A percentile compares a stretch with the other conserved stretches of the same genome.
Conservation (phyloP, 1,140 invertebrate species). For the Mylabris phalerata region DNA sequence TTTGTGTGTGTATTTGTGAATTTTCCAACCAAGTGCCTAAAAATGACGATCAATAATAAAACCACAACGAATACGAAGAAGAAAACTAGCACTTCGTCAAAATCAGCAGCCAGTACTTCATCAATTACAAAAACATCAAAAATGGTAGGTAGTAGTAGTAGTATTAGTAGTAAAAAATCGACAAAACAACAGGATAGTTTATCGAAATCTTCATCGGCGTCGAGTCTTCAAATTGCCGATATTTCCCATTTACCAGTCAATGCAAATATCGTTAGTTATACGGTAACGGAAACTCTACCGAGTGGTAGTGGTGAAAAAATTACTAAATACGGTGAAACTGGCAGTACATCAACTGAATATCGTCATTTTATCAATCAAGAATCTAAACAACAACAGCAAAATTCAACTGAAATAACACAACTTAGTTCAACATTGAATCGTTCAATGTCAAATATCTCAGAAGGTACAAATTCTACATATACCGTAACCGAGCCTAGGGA, state of each 20-base stretch:
- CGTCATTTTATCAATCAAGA: constrained; percentile 35
- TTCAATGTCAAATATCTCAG: constrained; percentile 33
- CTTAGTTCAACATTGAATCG: constrained; percentile 36
- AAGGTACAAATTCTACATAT: constrained; percentile 33
- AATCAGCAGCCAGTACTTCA: constrained; percentile 21
- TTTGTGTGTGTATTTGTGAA: constrained; percentile 5
- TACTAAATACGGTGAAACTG: constrained; percentile 36
- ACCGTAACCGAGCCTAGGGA: constrained; percentile 41
- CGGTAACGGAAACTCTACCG: constrained; percentile 36
- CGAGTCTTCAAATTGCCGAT: constrained; percentile 39
- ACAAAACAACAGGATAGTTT: constrained; percentile 18
- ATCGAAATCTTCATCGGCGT: constrained; percentile 36
- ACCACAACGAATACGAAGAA: constrained; percentile 30
- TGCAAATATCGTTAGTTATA: constrained; percentile 34
- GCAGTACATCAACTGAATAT: constrained; percentile 36
- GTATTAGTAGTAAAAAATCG: neutral
- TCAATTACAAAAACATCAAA: constrained; percentile 23
- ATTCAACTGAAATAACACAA: constrained; percentile 32
- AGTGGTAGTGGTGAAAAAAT: constrained; percentile 39
- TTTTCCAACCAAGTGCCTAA: constrained; percentile 23
- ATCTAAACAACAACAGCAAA: constrained; percentile 10
- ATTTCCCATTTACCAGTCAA: constrained; percentile 37
- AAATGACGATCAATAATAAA: constrained; percentile 37
- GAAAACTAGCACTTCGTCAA: constrained; percentile 21
- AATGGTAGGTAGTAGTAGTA: constrained; percentile 13